phyloP scores from a whole-genome alignment of 2,888 invertebrate species.

The Neoaliturus tenellus region DNA sequence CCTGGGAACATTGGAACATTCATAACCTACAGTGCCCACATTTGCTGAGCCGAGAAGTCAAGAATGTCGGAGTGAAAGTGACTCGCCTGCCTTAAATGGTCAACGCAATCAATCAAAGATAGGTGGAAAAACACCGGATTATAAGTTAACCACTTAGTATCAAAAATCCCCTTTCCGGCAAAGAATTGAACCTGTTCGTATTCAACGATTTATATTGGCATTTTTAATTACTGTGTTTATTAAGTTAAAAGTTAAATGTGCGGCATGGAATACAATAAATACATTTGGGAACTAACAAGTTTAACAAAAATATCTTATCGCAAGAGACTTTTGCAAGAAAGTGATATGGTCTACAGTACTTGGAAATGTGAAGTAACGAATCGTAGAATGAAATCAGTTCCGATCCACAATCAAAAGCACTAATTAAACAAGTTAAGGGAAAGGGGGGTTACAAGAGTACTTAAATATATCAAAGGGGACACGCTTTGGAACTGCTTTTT shows the following conservation, averaged over 20 bases:
- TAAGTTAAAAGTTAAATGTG: no score
- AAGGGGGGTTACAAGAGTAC: neutral
- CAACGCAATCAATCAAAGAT: neutral
- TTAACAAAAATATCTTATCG: no score
- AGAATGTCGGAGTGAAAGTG: slow-evolving; percentile 1
- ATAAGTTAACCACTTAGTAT: no score
- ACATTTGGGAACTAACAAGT: no score
- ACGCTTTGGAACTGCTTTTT: neutral
- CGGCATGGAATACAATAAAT: no score
- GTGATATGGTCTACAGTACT: no score
- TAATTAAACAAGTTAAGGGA: slow-evolving; percentile 6
- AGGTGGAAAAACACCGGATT: neutral
- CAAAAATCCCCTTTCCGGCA: no score
- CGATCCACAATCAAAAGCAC: neutral
- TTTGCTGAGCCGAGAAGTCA: neutral
- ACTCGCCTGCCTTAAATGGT: neutral
- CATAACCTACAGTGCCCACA: neutral
- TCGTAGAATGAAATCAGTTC: neutral
- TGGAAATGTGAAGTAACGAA: neutral
- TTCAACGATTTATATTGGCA: no score
- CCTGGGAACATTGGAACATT: no score
- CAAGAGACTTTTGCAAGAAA: no score
- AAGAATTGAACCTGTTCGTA: no score
- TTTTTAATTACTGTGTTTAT: no score
- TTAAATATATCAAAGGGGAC: neutral